Conservation (phyloP, 1,140 invertebrate species). For the Drosophila aff. region DNA sequence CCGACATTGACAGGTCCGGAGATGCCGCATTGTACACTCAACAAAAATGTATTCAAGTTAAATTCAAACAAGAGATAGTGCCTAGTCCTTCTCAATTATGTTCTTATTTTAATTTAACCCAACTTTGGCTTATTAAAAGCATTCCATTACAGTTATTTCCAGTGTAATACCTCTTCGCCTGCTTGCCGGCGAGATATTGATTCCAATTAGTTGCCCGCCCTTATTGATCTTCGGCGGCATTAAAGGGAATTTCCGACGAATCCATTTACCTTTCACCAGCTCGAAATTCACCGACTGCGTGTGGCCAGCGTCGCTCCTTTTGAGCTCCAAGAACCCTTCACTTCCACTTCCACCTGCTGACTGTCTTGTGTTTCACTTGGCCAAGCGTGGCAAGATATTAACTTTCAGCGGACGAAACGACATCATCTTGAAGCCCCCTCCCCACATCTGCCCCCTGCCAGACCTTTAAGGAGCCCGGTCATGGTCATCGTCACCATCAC, state of each 20-base stretch:
- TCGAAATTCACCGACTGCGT: conserved; percentile 27
- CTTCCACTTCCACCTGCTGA: conserved; percentile 40
- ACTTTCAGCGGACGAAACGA: conserved; percentile 54
- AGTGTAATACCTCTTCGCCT: conserved; percentile 6
- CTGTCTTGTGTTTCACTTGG: conserved; percentile 62
- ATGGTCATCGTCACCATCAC: conserved; percentile 40
- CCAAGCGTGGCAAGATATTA: conserved; percentile 64
- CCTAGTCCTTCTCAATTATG: not conserved
- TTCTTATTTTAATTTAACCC: not conserved
- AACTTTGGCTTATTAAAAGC: not conserved
- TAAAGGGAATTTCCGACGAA: conserved; percentile 37
- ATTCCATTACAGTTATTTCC: not conserved
- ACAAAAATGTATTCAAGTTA: conserved; percentile 21
- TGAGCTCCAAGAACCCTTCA: conserved; percentile 60
- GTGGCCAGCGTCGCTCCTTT: conserved; percentile 12
- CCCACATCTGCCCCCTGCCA: conserved; percentile 12
- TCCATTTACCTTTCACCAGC: conserved; percentile 45
- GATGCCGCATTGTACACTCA: not conserved
- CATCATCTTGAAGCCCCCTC: conserved; percentile 58
- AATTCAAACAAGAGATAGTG: not conserved
- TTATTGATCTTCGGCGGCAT: conserved; percentile 37
- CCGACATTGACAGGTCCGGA: conserved; percentile 2
- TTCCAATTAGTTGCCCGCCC: conserved; percentile 34
- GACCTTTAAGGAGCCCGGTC: conserved; percentile 42
- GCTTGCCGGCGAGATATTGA: conserved; percentile 28